Conservation (phyloP, 53 echinoderm and acorn worm species). For the Echinometra lucunter region DNA sequence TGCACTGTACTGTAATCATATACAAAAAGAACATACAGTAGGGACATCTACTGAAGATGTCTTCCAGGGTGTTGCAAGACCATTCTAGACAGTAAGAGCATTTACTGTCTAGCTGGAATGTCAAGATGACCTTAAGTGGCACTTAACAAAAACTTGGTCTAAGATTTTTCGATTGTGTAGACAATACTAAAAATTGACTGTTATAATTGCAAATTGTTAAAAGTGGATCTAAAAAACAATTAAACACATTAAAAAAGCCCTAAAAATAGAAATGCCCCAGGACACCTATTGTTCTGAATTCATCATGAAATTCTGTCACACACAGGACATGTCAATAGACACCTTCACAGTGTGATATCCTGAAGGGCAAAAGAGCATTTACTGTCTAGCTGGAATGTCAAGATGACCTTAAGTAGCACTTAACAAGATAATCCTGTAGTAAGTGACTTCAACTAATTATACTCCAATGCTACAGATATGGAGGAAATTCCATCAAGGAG, state of each 20-base stretch:
- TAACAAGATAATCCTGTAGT: background rate
- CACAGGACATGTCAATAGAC: background rate
- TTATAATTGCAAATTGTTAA: no score
- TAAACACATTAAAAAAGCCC: no score
- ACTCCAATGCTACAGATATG: background rate
- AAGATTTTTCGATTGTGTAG: no score
- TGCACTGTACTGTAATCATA: no score
- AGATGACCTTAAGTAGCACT: background rate
- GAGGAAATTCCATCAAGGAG: slow-evolving; percentile 4
- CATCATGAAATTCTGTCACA: background rate
- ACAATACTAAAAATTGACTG: no score
- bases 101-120: background rate
- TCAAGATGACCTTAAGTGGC: background rate
- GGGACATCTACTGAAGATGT: no score
- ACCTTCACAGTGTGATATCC: background rate
- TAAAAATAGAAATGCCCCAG: background rate
- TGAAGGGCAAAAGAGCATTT: background rate
- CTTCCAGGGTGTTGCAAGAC: no score
- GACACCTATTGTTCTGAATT: background rate
- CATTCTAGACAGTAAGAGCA: background rate
- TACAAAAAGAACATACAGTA: no score
- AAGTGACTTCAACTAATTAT: background rate
- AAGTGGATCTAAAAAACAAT: no score
- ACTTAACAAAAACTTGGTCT: no score
- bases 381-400: background rate